Conservation (phyloP, 2,888 invertebrate species). For the Rotaria macrura region DNA sequence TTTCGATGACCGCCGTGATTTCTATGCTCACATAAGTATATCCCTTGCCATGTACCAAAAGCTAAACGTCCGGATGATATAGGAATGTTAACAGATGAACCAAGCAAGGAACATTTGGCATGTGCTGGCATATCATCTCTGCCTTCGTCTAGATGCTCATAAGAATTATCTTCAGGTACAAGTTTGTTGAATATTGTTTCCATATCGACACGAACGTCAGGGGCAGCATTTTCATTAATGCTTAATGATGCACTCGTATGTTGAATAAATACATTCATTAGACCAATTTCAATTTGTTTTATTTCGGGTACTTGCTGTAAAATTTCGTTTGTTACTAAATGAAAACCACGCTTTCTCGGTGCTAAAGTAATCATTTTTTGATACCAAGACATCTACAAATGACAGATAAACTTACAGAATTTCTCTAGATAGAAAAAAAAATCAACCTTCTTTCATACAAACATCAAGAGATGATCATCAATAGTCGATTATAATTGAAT, state of each 20-base stretch:
- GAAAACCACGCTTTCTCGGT: conserved; percentile 89
- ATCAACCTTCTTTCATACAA: neutral
- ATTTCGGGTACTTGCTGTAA: conserved; percentile 80
- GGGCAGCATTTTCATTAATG: conserved; percentile 60
- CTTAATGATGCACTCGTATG: conserved; percentile 95
- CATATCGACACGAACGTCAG: conserved; percentile 72
- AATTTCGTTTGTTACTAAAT: conserved; percentile 90
- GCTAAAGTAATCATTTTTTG: conserved; percentile 89
- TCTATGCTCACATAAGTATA: conserved; percentile 94
- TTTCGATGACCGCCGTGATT: conserved; percentile 62
- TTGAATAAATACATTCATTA: conserved; percentile 90
- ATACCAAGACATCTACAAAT: conserved; percentile 61
- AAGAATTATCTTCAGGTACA: conserved; percentile 87
- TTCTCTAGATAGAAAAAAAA: neutral
- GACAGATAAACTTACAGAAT: conserved; percentile 53
- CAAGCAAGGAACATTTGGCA: conserved; percentile 79
- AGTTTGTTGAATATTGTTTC: conserved; percentile 98
- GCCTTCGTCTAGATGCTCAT: conserved; percentile 91
- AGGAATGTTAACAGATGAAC: conserved; percentile 84
- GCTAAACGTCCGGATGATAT: conserved; percentile 88
- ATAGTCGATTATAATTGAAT: neutral
- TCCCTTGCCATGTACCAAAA: conserved; percentile 91
- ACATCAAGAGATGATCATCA: neutral
- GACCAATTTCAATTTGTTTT: conserved; percentile 81
- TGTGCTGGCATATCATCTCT: conserved; percentile 68